phyloP scores from a whole-genome alignment of 2,797 vertebrate species.

The Petrocephalus schoutedeni region DNA sequence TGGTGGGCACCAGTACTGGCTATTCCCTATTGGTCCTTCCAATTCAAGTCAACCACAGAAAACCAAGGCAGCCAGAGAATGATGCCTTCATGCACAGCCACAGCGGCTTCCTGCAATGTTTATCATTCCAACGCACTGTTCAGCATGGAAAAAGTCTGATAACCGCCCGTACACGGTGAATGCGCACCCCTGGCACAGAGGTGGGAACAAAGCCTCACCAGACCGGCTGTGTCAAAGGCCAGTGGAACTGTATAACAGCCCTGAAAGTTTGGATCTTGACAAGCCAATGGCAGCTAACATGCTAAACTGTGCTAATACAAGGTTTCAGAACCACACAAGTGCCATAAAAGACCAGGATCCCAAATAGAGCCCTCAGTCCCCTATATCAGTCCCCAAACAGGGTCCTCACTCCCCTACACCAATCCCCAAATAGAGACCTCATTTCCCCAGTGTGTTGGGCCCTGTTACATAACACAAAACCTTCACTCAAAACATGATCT shows the following conservation, averaged over 20 bases:
- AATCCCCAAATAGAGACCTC: neutral
- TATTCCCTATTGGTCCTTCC: neutral
- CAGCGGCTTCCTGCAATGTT: neutral
- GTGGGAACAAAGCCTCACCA: neutral
- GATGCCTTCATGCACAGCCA: neutral
- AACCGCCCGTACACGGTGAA: neutral
- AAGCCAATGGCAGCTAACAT: neutral
- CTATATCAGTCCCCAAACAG: too few species aligned
- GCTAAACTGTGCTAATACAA: neutral
- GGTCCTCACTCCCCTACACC: too few species aligned
- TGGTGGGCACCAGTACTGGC: neutral
- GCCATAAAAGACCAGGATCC: too few species aligned
- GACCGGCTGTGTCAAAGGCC: neutral
- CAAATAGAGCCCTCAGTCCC: too few species aligned
- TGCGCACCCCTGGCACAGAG: neutral
- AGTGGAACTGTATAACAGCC: neutral
- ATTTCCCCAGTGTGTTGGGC: neutral
- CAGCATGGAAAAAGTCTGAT: neutral
- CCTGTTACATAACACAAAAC: neutral
- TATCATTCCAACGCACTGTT: neutral
- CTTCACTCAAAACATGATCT: conserved; percentile 23
- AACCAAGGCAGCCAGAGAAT: neutral
- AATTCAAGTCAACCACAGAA: neutral
- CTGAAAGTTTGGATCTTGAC: neutral
- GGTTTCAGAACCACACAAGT: neutral